These are phyloP conservation scores for Brachyopa scutellaris DNA, from an alignment of 2,888 invertebrate genomes.

Conservation along the genomic window DNA sequence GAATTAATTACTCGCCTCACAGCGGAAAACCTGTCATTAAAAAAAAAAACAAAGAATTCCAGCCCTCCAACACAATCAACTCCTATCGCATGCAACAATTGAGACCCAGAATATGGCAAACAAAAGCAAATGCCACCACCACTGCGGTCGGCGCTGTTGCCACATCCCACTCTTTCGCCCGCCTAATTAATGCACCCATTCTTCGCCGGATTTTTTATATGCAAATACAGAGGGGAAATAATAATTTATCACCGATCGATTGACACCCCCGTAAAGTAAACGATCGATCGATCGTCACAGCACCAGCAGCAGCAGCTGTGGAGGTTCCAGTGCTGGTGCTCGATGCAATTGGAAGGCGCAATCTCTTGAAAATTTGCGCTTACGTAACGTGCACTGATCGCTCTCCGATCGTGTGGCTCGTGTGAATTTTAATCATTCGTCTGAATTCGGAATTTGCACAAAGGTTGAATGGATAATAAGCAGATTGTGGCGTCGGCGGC, in stretches of 20 bases:
- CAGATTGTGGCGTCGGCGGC: constrained; percentile 20
- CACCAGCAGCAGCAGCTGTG: constrained; percentile 6
- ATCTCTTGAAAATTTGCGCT: constrained; percentile 46
- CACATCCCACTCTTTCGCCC: constrained; percentile 59
- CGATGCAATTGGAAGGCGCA: constrained; percentile 60
- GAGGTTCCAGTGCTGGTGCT: constrained; percentile 16
- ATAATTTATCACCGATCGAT: constrained; percentile 71
- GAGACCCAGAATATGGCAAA: constrained; percentile 35
- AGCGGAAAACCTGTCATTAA: constrained; percentile 49
- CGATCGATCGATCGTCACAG: constrained; percentile 51
- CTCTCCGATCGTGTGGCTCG: constrained; percentile 53
- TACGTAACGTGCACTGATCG: constrained; percentile 48
- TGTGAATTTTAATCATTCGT: constrained; percentile 65
- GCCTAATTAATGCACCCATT: constrained; percentile 67
- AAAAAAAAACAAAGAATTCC: constrained; percentile 49
- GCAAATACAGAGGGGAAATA: constrained; percentile 58
- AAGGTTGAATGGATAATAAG: constrained; percentile 69
- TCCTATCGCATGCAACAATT: constrained; percentile 6
- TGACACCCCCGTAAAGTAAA: constrained; percentile 67
- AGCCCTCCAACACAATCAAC: constrained; percentile 11
- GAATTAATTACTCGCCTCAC: constrained; percentile 57
- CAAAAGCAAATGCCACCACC: constrained; percentile 62
- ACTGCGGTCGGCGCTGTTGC: background rate
- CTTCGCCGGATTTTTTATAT: constrained; percentile 64
- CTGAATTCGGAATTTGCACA: constrained; percentile 63